These are phyloP conservation scores for Heliconius sara DNA, from an alignment of 2,888 invertebrate species.

Conservation along the genomic window DNA sequence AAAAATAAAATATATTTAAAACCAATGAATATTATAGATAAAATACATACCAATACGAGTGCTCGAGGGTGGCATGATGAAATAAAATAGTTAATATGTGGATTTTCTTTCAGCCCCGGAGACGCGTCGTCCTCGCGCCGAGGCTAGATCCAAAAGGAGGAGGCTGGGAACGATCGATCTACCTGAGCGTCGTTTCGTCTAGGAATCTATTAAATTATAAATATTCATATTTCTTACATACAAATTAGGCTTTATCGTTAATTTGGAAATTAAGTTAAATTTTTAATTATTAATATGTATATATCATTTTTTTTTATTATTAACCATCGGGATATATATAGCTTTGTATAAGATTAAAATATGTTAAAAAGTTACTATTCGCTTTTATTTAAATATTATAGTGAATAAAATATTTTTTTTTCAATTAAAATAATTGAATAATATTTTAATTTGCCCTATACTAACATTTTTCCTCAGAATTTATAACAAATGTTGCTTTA, in stretches of 20 bases:
- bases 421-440: too few species aligned
- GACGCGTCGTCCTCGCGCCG: not conserved
- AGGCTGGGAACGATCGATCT: conserved; percentile 1
- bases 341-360: not conserved
- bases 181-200: conserved; percentile 9
- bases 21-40: not conserved
- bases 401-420: too few species aligned
- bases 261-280: not conserved
- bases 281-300: not conserved
- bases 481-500: not conserved
- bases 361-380: not conserved
- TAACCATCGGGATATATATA: too few species aligned
- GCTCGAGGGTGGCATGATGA: conserved; percentile 4
- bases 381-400: not conserved
- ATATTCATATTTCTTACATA: not conserved
- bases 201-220: not conserved
- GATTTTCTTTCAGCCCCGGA: conserved; percentile 4
- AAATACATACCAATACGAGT: not conserved
- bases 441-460: not conserved
- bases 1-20: not conserved
- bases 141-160: conserved; percentile 26
- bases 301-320: too few species aligned
- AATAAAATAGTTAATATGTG: conserved; percentile 16
- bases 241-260: not conserved
- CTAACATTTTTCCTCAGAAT: not conserved